These are phyloP conservation scores for Theristicus caerulescens DNA, from an alignment of 2,113 vertebrate species.

Conservation along the genomic window DNA sequence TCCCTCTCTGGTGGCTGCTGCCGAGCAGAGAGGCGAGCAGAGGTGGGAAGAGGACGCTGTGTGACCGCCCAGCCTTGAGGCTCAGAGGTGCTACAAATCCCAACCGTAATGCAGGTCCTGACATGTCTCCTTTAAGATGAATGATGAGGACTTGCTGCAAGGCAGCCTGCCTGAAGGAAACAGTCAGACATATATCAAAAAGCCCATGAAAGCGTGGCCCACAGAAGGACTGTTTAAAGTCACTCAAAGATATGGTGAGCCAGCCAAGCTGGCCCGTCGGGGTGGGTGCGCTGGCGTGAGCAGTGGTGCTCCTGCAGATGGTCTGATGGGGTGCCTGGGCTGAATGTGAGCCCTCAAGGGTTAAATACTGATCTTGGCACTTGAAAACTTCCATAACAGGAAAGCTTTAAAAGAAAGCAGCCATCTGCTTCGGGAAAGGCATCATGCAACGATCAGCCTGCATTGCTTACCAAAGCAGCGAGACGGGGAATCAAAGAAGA, in stretches of 20 bases:
- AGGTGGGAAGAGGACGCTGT: neutral
- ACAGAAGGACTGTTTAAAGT: neutral
- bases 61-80: neutral
- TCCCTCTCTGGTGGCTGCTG: neutral
- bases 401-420: slow-evolving; percentile 58
- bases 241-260: neutral
- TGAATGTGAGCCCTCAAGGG: neutral
- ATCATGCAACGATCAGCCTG: slow-evolving; percentile 37
- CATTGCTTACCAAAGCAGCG: slow-evolving; percentile 54
- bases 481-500: slow-evolving; percentile 8
- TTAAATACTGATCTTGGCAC: slow-evolving; percentile 36
- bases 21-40: neutral
- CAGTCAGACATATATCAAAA: neutral
- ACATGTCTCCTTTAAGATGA: neutral
- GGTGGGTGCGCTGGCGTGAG: neutral
- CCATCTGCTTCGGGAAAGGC: slow-evolving; percentile 50
- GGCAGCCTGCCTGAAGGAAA: neutral
- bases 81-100: neutral
- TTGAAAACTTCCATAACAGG: slow-evolving; percentile 15
- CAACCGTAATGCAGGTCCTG: neutral
- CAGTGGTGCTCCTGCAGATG: neutral
- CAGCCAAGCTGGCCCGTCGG: neutral
- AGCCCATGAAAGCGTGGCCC: neutral
- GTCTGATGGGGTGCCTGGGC: neutral
- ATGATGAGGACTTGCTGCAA: neutral